Percentiles rank a stretch among this genome's conserved stretches.
These are phyloP conservation scores for Corythaixoides concolor DNA, from an alignment of 2,113 vertebrate species.

Conservation along the genomic window DNA sequence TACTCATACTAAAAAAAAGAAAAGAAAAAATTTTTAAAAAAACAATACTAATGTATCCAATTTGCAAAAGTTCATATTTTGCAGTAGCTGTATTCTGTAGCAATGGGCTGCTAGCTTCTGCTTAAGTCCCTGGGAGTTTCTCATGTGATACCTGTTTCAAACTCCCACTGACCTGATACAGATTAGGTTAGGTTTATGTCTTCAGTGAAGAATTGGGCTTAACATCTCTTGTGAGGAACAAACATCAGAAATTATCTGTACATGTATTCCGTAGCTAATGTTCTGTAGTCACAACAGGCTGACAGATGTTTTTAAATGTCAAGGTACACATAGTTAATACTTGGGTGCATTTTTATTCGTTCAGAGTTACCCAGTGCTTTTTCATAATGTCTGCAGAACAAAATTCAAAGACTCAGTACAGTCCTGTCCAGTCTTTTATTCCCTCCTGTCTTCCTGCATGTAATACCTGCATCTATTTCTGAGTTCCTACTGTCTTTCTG, in stretches of 20 bases:
- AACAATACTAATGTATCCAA: neutral
- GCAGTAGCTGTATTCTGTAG: neutral
- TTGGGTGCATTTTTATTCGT: neutral
- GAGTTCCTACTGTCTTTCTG: neutral
- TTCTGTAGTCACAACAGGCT: neutral
- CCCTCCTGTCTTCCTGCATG: neutral
- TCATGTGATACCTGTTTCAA: neutral
- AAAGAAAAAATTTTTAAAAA: neutral
- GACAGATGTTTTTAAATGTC: slow-evolving; percentile 1
- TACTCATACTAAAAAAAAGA: neutral
- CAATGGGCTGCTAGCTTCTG: neutral
- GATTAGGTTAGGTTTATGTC: neutral
- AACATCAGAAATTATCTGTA: slow-evolving; percentile 9
- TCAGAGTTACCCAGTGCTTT: neutral
- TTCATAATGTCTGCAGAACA: neutral
- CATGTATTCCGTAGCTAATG: neutral
- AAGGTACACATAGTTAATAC: neutral
- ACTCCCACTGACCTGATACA: neutral
- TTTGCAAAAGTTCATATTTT: neutral
- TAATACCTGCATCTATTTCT: neutral
- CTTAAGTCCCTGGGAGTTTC: neutral
- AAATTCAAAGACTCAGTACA: neutral
- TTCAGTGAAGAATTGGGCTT: slow-evolving; percentile 25
- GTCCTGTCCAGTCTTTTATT: neutral
- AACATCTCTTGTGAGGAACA: neutral